Percentiles rank a stretch among this genome's conserved stretches.
phyloP scores from a whole-genome alignment of 2,888 invertebrate species.

The Panopea generosa region DNA sequence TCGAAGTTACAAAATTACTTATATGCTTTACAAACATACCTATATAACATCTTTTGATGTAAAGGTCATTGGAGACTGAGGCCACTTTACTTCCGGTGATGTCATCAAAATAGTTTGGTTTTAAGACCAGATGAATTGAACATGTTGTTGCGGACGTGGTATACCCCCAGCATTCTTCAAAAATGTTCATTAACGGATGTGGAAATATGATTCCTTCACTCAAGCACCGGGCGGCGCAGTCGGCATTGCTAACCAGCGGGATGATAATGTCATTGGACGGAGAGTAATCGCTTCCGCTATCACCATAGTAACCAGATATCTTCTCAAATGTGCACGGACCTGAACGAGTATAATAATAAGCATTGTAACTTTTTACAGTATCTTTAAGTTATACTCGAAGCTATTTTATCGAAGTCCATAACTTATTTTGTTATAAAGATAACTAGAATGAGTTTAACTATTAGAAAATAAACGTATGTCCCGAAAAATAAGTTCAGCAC shows the following conservation, averaged over 20 bases:
- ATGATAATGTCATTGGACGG: constrained; percentile 33
- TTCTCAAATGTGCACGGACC: constrained; percentile 32
- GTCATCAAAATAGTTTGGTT: constrained; percentile 20
- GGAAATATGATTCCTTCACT: constrained; percentile 12
- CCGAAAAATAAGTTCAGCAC: no score
- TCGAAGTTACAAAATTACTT: neutral
- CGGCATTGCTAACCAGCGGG: constrained; percentile 17
- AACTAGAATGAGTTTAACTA: no score
- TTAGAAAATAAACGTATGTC: no score
- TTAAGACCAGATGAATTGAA: constrained; percentile 29
- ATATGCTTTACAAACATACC: constrained; percentile 21
- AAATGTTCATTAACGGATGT: constrained; percentile 16
- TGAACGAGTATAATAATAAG: neutral
- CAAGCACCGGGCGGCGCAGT: constrained; percentile 28
- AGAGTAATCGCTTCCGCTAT: constrained; percentile 22
- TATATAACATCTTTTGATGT: constrained; percentile 37
- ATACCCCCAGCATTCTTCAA: constrained; percentile 51
- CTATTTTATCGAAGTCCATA: no score
- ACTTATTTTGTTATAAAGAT: no score
- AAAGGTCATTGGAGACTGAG: constrained; percentile 12
- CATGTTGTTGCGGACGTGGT: constrained; percentile 27
- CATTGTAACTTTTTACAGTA: no score
- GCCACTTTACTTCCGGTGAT: neutral
- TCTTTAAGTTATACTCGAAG: no score
- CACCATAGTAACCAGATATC: constrained; percentile 18